Evolutionary conservation across 1,140 invertebrate species (phyloP).

Genomic region (Drosophila aff.): DNA sequence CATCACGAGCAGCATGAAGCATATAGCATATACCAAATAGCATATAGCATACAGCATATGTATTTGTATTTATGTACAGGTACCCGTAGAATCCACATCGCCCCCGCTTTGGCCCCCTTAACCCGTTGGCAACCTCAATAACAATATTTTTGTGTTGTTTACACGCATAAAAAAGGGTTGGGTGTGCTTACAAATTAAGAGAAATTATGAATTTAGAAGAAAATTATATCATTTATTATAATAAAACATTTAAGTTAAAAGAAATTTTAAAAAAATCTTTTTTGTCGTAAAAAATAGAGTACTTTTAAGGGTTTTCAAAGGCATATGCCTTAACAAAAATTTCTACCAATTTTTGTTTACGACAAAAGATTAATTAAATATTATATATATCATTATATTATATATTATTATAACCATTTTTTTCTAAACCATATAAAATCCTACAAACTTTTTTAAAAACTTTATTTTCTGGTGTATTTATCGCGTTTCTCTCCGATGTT

Average conservation of each 20-base stretch:
- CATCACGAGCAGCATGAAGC: constrained; percentile 21
- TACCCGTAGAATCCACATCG: constrained; percentile 25
- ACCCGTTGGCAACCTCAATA: constrained; percentile 65
- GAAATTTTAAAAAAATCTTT: background rate
- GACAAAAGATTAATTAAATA: too few relatives aligned
- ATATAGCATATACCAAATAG: background rate
- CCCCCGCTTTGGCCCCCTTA: constrained; percentile 7
- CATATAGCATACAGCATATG: background rate
- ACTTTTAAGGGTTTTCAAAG: background rate
- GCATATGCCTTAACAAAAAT: too few relatives aligned
- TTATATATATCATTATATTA: too few relatives aligned
- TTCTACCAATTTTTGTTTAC: too few relatives aligned
- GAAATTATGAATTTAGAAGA: background rate
- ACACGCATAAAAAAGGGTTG: background rate
- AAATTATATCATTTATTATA: background rate
- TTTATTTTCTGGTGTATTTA: constrained; percentile 50
- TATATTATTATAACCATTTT: too few relatives aligned
- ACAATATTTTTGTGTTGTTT: constrained; percentile 61
- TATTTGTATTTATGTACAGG: background rate
- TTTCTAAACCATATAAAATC: too few relatives aligned
- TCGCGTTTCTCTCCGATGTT: constrained; percentile 45
- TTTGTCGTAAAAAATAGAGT: background rate
- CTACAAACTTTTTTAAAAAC: constrained; percentile 2
- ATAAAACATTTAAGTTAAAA: background rate
- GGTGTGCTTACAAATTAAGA: background rate